Base-by-base conservation (phyloP, 1,140 invertebrate genomes). In the Hydropsyche tenuis region DNA sequence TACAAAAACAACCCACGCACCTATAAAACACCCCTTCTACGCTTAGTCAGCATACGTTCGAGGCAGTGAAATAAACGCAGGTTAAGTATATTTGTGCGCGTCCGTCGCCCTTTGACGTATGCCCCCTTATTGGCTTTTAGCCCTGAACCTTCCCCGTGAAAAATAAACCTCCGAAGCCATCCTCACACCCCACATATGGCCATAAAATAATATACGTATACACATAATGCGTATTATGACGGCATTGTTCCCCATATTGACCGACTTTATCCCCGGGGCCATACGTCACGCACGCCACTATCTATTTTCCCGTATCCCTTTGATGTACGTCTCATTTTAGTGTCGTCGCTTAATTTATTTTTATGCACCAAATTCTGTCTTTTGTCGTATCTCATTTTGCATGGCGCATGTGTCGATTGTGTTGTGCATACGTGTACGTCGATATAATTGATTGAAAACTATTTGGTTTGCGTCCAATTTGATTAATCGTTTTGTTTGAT, bases 201-300 rank as follows among this genome's bases (percentile, higher is more conserved):
- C n/a, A n/a, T n/a, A n/a, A 37, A 37, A 37, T 37, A 4, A 37
- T 37, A 37, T 37, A 9, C 9, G 30, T 37, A 9, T 37, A 37
- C 30, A 37, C 30, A 37, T 37, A 37, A 37, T 37, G 30, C 30
- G 30, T 37, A 37, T 37, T 53, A 53, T 53, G 48, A 53, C 2
- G 48, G 48, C 48, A 53, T 53, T 53, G 48, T 53, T 53, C 48
- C 48, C 30, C 48, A 53, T 53, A 53, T 53, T 53, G 48, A 53
- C 48, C 48, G 48, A 53, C 48, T 53, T 53, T 53, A 53, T 53
- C 48, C 16, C 20, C 1, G 30, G 1, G 48, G 16, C 48, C 16
- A 20, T 53, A 20, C 18, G 16, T 53, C 48, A 53, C 9, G 4
- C 16, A 18, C 16, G n/a, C 16, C 48, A 53, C 48, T 20, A 18